phyloP scores from a whole-genome alignment of 1,140 invertebrate genomes.

The Pseudomyrmex cubaensis region DNA sequence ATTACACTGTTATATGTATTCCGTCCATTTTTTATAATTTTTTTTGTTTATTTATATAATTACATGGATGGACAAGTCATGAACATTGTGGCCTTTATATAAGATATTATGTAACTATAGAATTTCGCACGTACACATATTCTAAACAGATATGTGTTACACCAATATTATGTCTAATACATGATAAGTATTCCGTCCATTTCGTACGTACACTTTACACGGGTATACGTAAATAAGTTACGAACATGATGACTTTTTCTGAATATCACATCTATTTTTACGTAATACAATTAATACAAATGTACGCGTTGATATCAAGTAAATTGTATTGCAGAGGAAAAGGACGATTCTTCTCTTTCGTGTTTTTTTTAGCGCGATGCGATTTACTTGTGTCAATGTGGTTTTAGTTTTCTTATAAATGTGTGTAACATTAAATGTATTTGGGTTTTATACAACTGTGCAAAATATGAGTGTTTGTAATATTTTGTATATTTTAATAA shows the following conservation, averaged over 20 bases:
- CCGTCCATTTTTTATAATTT: constrained; percentile 56
- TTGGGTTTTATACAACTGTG: too few species aligned
- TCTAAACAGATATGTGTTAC: too few species aligned
- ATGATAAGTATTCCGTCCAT: constrained; percentile 57
- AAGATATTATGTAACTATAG: too few species aligned
- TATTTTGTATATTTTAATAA: constrained; percentile 15
- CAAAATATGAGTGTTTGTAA: background rate
- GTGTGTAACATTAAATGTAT: background rate
- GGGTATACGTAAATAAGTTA: constrained; percentile 14
- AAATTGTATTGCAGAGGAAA: too few species aligned
- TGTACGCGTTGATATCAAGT: too few species aligned
- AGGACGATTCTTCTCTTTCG: too few species aligned
- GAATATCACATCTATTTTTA: constrained; percentile 17
- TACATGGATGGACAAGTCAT: too few species aligned
- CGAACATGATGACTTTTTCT: background rate
- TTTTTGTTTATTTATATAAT: too few species aligned
- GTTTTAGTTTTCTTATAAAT: background rate
- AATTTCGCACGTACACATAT: too few species aligned
- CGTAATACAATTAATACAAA: background rate
- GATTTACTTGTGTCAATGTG: background rate
- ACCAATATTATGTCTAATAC: too few species aligned
- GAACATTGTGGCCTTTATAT: too few species aligned
- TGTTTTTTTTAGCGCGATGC: too few species aligned
- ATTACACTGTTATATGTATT: constrained; percentile 15
- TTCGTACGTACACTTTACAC: constrained; percentile 18